Evolutionary conservation across 2,113 vertebrate species (phyloP).

Genomic region (Connochaetes taurinus): DNA sequence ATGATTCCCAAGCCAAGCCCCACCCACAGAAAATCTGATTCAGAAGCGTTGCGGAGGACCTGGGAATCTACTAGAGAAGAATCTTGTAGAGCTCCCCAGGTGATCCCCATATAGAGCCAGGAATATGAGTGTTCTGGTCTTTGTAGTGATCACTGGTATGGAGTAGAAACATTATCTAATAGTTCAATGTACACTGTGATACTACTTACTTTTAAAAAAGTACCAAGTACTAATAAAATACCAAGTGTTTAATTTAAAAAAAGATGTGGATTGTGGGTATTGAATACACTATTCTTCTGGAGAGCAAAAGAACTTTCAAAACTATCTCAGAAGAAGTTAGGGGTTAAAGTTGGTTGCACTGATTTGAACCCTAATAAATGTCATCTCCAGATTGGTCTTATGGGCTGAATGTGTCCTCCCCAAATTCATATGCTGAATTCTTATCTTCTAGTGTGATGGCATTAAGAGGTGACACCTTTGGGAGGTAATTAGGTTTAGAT

Average conservation of each 20-base stretch:
- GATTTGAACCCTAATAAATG: neutral
- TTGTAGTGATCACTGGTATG: neutral
- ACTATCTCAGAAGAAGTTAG: neutral
- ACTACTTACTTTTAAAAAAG: neutral
- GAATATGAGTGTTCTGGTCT: neutral
- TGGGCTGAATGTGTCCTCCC: neutral
- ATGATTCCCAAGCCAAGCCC: neutral
- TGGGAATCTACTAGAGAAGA: neutral
- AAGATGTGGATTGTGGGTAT: neutral
- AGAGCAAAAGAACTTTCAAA: slow-evolving; percentile 11
- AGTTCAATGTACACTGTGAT: neutral
- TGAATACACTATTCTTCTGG: neutral
- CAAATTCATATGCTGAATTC: neutral
- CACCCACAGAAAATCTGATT: neutral
- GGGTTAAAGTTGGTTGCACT: neutral
- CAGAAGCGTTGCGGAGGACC: neutral
- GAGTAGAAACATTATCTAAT: neutral
- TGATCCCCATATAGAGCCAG: neutral
- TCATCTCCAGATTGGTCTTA: neutral
- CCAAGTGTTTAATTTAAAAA: neutral
- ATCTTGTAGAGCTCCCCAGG: neutral
- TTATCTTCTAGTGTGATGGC: neutral
- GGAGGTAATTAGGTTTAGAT: neutral
- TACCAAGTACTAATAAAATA: neutral
- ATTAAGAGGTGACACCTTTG: neutral